Conservation (phyloP, 2,888 invertebrate genomes). For the Machimus rusticus region DNA sequence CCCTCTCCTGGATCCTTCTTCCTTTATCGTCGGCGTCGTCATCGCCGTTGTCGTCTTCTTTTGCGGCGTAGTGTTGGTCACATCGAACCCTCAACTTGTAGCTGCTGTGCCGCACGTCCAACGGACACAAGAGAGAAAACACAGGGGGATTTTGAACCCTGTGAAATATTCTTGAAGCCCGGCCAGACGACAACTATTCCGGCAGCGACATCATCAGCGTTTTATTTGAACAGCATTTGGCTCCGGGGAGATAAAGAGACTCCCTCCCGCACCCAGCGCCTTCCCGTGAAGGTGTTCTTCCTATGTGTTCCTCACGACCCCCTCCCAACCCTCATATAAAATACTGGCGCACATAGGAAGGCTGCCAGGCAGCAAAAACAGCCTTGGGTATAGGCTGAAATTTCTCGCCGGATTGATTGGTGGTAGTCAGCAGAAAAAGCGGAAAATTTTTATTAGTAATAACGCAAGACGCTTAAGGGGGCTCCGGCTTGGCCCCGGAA, state of each 20-base stretch:
- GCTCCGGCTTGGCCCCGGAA: not conserved
- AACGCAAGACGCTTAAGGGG: not conserved
- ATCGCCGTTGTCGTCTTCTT: not conserved
- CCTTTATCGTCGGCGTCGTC: not conserved
- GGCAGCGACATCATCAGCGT: conserved; percentile 16
- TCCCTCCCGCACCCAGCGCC: not conserved
- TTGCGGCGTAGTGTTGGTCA: not conserved
- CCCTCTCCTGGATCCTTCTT: not conserved
- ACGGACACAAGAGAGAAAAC: not conserved
- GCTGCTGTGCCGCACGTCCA: not conserved
- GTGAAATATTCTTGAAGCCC: not conserved
- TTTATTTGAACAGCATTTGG: conserved; percentile 14
- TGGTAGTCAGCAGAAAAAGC: not conserved
- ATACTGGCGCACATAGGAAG: not conserved
- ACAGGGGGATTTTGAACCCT: not conserved
- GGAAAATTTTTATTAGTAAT: not conserved
- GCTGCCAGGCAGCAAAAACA: not conserved
- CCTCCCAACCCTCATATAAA: not conserved
- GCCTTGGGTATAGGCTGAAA: not conserved
- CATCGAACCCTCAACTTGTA: not conserved
- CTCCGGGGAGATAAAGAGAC: not conserved
- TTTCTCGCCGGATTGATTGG: not conserved
- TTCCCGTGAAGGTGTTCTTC: not conserved
- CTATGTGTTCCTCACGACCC: not conserved
- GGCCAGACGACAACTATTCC: not conserved